Evolutionary conservation across 2,797 vertebrate genomes (phyloP).

Genomic region (Neosilurus hyrtlii): DNA sequence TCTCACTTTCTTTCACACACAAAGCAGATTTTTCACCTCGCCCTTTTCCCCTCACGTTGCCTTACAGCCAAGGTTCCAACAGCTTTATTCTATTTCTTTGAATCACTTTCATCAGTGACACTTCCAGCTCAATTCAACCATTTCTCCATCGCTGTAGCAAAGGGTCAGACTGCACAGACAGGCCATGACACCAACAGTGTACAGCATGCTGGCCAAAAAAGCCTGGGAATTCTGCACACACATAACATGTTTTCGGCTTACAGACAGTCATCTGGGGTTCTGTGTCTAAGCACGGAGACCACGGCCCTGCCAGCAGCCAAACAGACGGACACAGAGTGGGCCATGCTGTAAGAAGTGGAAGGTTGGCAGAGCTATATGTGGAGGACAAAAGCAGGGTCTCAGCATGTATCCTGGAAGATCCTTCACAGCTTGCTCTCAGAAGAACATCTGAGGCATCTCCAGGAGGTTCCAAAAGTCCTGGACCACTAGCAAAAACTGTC

Average conservation of each 20-base stretch:
- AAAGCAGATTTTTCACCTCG: neutral
- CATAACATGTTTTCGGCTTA: neutral
- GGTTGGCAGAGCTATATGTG: constrained; percentile 32
- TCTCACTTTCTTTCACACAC: constrained; percentile 18
- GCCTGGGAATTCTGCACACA: neutral
- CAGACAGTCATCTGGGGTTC: constrained; percentile 20
- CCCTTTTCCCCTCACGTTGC: too few species aligned
- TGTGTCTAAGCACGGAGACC: constrained; percentile 2
- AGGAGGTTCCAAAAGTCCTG: neutral
- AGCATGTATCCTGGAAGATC: constrained; percentile 20
- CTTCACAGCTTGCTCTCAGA: constrained; percentile 2
- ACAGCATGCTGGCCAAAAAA: constrained; percentile 15
- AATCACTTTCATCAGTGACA: constrained; percentile 7
- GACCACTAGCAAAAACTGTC: neutral
- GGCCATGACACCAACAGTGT: constrained; percentile 27
- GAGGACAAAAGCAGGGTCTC: constrained; percentile 47
- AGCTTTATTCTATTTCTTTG: constrained; percentile 5
- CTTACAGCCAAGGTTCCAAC: neutral
- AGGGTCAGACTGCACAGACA: constrained; percentile 18
- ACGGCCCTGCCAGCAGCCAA: constrained; percentile 22
- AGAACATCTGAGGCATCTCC: constrained; percentile 1
- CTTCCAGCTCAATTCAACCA: constrained; percentile 1
- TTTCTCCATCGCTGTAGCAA: neutral
- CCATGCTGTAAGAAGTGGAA: constrained; percentile 25
- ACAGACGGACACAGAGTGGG: constrained; percentile 47